Percentiles rank a stretch among this genome's conserved stretches.
These are phyloP conservation scores for Lacanobia oleracea DNA, from an alignment of 2,888 invertebrate genomes.

Conservation along the genomic window DNA sequence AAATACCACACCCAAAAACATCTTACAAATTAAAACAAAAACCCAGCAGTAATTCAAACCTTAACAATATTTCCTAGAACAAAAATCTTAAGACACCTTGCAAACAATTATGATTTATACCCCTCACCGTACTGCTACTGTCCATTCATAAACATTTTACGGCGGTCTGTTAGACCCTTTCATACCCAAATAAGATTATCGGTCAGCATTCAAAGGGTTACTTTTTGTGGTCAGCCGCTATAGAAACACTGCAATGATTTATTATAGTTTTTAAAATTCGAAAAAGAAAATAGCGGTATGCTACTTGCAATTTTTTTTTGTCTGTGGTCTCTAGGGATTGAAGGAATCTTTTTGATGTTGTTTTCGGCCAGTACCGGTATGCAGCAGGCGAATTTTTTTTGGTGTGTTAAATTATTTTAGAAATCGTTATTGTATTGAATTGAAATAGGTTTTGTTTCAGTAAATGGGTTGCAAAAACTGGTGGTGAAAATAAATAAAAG, in stretches of 20 bases:
- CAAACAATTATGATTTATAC: constrained; percentile 55
- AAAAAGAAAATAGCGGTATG: constrained; percentile 14
- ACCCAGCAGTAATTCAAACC: not conserved
- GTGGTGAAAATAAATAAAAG: not conserved
- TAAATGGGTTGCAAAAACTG: not conserved
- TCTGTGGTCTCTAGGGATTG: constrained; percentile 23
- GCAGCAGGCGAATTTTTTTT: not conserved
- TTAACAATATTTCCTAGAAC: constrained; percentile 34
- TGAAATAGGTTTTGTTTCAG: not conserved
- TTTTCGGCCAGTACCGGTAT: not conserved
- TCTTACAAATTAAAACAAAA: constrained; percentile 19
- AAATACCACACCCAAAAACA: not conserved
- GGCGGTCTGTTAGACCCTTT: constrained; percentile 60
- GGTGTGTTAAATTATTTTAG: not conserved
- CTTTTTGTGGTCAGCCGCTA: constrained; percentile 42
- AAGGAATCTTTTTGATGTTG: not conserved
- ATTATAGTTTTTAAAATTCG: constrained; percentile 28
- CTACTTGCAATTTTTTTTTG: constrained; percentile 36
- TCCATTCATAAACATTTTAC: constrained; percentile 54
- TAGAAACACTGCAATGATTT: constrained; percentile 49
- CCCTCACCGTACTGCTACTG: constrained; percentile 50
- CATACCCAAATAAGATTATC: constrained; percentile 65
- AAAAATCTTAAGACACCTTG: not conserved
- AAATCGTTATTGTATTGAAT: not conserved
- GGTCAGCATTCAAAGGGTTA: constrained; percentile 58